Percentiles rank a stretch among this genome's conserved stretches.
Conservation (phyloP, 2,888 invertebrate species). For the Drosophila demipolita region DNA sequence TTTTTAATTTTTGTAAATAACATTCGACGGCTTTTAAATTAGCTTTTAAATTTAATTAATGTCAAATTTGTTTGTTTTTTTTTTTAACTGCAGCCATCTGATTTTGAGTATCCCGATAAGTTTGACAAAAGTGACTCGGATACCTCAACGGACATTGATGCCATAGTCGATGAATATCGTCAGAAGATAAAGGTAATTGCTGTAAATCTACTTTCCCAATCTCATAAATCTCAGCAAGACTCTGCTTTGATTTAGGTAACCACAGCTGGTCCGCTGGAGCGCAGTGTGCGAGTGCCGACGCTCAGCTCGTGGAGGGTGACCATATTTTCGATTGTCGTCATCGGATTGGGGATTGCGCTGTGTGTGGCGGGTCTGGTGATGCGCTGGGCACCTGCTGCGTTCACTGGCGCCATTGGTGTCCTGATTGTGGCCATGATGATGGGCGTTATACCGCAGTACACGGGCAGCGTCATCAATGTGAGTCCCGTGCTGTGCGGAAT, state of each 20-base stretch:
- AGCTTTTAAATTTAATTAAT: neutral
- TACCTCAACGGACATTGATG: constrained; percentile 91
- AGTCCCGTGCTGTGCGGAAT: constrained; percentile 82
- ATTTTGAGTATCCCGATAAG: constrained; percentile 84
- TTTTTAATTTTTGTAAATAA: too few species aligned
- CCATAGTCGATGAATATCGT: constrained; percentile 91
- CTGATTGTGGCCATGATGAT: constrained; percentile 83
- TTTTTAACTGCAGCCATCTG: constrained; percentile 73
- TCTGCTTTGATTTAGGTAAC: constrained; percentile 76
- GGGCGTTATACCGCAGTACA: constrained; percentile 84
- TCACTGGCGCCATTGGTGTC: constrained; percentile 81
- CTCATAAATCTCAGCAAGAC: fast-evolving
- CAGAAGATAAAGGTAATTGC: constrained; percentile 88
- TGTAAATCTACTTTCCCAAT: fast-evolving
- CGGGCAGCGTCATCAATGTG: constrained; percentile 81
- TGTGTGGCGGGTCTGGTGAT: constrained; percentile 78
- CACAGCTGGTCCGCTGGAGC: constrained; percentile 84
- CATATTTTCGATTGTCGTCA: constrained; percentile 81
- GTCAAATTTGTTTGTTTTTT: neutral
- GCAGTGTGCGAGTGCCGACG: constrained; percentile 83
- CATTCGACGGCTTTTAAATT: neutral
- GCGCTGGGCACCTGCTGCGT: constrained; percentile 77
- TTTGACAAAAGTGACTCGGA: constrained; percentile 88
- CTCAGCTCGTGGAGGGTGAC: constrained; percentile 84
- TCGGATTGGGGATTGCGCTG: constrained; percentile 79